These are phyloP conservation scores for Felis chaus DNA, from an alignment of 2,113 vertebrate genomes.

Conservation along the genomic window DNA sequence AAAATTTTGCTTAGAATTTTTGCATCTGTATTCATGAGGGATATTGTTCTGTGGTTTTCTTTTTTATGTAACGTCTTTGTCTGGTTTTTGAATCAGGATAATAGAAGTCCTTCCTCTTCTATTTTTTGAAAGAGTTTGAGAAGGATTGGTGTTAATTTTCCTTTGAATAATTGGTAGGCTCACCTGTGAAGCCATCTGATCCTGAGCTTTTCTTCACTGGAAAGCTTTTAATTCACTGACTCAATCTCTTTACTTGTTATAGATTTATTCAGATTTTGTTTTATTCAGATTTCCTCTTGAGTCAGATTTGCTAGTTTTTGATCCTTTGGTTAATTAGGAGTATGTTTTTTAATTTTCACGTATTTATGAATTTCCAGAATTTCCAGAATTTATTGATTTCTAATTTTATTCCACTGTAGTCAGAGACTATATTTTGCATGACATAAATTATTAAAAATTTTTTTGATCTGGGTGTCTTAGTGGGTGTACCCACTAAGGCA, in stretches of 20 bases:
- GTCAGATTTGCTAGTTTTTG: neutral
- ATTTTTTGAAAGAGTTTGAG: neutral
- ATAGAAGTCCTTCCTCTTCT: neutral
- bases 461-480: neutral
- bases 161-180: neutral
- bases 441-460: neutral
- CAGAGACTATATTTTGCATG: neutral
- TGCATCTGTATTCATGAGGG: neutral
- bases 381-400: neutral
- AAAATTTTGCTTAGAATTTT: slow-evolving; percentile 23
- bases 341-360: neutral
- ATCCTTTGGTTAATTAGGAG: neutral
- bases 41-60: slow-evolving; percentile 3
- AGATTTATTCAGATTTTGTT: neutral
- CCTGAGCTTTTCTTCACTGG: neutral
- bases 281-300: neutral
- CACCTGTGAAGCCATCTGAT: neutral
- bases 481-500: neutral
- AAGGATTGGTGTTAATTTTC: neutral
- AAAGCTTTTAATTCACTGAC: neutral
- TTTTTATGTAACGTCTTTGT: neutral
- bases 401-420: neutral
- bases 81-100: neutral
- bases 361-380: neutral
- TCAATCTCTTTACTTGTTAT: neutral